Percentiles rank a stretch among this genome's conserved stretches.
Evolutionary conservation across 2,888 invertebrate species (phyloP).

Genomic region (Charanyca ferruginea): DNA sequence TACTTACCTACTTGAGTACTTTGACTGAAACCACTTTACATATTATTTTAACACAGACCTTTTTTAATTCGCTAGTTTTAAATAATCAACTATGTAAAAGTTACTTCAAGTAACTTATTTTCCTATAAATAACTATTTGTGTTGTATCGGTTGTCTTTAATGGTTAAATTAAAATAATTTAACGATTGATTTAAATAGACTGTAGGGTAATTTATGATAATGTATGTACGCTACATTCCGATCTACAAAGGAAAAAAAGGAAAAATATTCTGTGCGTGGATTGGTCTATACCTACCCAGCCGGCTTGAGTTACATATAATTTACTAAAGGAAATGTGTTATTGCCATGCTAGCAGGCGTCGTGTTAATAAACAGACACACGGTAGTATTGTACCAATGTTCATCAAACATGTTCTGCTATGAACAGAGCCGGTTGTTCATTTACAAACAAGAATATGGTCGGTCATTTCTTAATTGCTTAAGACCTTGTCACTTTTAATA

Average conservation of each 20-base stretch:
- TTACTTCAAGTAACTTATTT: constrained; percentile 5
- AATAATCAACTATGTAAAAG: constrained; percentile 10
- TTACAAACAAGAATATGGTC: constrained; percentile 28
- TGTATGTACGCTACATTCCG: constrained; percentile 2
- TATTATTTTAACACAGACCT: constrained; percentile 5
- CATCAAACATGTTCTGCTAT: constrained; percentile 9
- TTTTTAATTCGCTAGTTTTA: not conserved
- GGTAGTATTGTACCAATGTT: not conserved
- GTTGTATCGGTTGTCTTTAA: not conserved
- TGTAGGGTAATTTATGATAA: constrained; percentile 12
- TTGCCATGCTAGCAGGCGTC: constrained; percentile 2
- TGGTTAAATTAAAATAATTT: constrained; percentile 4
- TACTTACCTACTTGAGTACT: no score
- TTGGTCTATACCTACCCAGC: not conserved
- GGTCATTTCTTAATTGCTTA: constrained; percentile 3
- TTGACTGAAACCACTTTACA: constrained; percentile 5
- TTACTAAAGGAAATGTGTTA: constrained; percentile 27
- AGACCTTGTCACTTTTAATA: constrained; percentile 25
- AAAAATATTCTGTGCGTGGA: constrained; percentile 17
- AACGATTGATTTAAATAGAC: constrained; percentile 6
- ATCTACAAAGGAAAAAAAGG: constrained; percentile 27
- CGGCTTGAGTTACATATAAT: constrained; percentile 28
- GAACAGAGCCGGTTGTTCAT: constrained; percentile 15
- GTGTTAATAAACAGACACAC: constrained; percentile 1
- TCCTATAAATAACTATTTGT: not conserved